phyloP scores from a whole-genome alignment of 2,888 invertebrate genomes.

The Drosophila seclusa region DNA sequence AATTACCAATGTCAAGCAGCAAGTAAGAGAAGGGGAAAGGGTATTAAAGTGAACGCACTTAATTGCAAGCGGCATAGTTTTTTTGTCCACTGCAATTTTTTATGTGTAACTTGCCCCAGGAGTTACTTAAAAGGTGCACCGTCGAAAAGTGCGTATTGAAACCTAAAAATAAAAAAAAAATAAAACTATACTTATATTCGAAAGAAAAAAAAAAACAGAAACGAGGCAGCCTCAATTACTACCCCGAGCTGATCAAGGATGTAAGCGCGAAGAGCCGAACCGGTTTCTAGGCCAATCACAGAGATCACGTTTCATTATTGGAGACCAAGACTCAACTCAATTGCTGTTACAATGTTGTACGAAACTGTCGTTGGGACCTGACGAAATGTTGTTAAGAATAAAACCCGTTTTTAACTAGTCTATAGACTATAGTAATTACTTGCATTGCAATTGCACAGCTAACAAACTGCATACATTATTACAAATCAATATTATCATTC shows the following conservation, averaged over 20 bases:
- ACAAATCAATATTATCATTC: neutral
- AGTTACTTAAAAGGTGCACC: constrained; percentile 35
- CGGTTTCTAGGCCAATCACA: constrained; percentile 42
- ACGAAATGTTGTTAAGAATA: constrained; percentile 8
- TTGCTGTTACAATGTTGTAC: constrained; percentile 10
- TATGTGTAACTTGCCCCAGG: constrained; percentile 26
- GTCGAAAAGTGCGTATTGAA: constrained; percentile 23
- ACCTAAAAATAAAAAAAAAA: constrained; percentile 16
- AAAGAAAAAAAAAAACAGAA: constrained; percentile 6
- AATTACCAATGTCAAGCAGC: constrained; percentile 63
- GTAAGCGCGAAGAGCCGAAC: constrained; percentile 12
- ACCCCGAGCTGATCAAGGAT: constrained; percentile 32
- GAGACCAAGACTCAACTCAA: neutral
- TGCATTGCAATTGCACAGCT: constrained; percentile 11
- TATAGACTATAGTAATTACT: constrained; percentile 11
- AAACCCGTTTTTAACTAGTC: constrained; percentile 9
- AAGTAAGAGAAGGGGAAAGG: neutral
- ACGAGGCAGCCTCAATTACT: constrained; percentile 12
- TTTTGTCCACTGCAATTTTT: constrained; percentile 5
- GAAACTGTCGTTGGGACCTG: neutral
- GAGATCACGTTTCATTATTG: constrained; percentile 10
- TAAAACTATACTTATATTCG: constrained; percentile 24
- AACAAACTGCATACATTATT: constrained; percentile 4
- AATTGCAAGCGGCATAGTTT: constrained; percentile 52
- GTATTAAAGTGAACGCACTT: constrained; percentile 42